Evolutionary conservation across 2,888 invertebrate species (phyloP).

Genomic region (Criorhina ranunculi): DNA sequence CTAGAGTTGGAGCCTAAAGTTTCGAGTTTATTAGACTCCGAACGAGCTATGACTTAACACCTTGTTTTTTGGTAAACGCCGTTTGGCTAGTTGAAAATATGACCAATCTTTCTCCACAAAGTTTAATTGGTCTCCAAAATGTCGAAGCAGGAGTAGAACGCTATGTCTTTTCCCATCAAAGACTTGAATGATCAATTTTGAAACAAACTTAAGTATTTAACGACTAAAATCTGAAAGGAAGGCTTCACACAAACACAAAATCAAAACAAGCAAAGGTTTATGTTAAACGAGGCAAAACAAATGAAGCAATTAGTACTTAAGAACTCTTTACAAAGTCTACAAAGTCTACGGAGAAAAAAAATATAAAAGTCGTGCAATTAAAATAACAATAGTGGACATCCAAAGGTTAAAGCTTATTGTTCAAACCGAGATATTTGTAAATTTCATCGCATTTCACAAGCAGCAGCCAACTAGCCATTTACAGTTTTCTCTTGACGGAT

Average conservation of each 20-base stretch:
- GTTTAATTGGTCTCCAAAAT: no score
- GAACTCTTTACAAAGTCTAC: not conserved
- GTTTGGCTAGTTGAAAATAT: no score
- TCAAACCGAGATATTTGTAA: conserved; percentile 38
- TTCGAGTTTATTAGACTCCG: no score
- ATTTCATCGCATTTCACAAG: conserved; percentile 49
- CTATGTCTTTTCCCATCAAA: no score
- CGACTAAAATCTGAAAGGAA: not conserved
- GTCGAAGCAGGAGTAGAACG: no score
- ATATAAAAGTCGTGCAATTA: conserved; percentile 12
- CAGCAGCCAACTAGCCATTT: conserved; percentile 64
- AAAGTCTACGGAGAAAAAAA: not conserved
- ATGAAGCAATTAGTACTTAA: not conserved
- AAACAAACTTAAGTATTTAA: no score
- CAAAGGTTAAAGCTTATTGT: conserved; percentile 35
- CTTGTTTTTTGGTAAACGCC: no score
- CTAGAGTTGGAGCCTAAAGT: no score
- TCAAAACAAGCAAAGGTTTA: conserved; percentile 22
- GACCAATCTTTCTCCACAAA: no score
- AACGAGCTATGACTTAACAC: no score
- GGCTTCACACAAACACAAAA: not conserved
- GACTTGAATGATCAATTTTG: no score
- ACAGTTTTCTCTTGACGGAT: conserved; percentile 47
- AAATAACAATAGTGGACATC: conserved; percentile 2
- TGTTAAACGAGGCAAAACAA: not conserved